A percentile compares a stretch with the other conserved stretches of the same genome.
Evolutionary conservation across 1,140 invertebrate species (phyloP).

Genomic region (Metopolophium dirhodum): DNA sequence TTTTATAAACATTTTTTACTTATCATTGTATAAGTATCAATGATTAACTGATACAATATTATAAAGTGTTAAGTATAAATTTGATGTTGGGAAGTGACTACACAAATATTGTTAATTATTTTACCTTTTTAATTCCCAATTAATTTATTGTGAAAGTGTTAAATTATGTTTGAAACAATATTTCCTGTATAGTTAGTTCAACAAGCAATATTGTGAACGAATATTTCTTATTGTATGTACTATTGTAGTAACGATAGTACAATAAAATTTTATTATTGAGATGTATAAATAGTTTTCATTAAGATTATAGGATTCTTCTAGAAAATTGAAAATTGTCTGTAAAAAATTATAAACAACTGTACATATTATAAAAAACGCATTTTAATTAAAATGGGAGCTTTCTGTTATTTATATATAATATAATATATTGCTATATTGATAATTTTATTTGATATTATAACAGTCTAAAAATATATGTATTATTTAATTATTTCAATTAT

Average conservation of each 20-base stretch:
- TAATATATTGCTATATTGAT: neutral
- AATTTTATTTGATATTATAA: neutral
- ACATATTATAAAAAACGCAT: neutral
- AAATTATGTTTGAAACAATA: neutral
- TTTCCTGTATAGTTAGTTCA: too few species aligned
- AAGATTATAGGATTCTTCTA: neutral
- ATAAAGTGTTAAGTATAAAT: neutral
- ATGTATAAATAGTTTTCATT: too few species aligned
- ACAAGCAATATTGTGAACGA: too few species aligned
- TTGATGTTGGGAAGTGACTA: neutral
- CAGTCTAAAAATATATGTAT: neutral
- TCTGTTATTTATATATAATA: neutral
- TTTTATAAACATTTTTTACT: neutral
- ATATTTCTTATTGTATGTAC: too few species aligned
- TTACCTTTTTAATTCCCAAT: neutral
- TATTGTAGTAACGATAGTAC: too few species aligned
- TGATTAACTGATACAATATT: neutral
- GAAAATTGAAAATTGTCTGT: neutral
- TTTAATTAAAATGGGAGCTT: neutral
- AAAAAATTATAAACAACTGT: neutral
- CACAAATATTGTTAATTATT: neutral
- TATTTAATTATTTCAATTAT: too few species aligned
- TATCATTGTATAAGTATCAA: neutral
- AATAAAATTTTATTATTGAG: too few species aligned
- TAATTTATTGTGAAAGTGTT: neutral